Evolutionary conservation across 1,140 invertebrate genomes (phyloP).

Genomic region (Psix sp.): DNA sequence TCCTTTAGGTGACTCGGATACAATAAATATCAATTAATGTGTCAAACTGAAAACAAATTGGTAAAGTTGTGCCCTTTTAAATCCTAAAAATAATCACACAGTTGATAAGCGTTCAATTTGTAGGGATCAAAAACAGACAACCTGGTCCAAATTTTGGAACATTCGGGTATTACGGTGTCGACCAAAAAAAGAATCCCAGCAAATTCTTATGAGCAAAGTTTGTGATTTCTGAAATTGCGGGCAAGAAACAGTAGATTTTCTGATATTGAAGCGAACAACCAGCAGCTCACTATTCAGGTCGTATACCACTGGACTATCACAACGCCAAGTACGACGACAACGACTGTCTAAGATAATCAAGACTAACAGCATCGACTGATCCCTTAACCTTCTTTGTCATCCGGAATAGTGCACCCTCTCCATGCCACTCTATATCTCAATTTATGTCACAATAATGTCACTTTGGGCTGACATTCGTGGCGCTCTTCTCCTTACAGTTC

Average conservation of each 20-base stretch:
- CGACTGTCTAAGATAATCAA: constrained; percentile 74
- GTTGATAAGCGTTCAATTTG: no score
- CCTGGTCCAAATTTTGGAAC: no score
- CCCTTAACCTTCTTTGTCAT: constrained; percentile 71
- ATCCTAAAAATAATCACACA: no score
- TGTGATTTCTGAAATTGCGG: constrained; percentile 35
- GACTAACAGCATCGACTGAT: constrained; percentile 75
- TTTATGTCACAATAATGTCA: constrained; percentile 76
- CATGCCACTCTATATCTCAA: constrained; percentile 72
- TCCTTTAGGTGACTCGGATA: no score
- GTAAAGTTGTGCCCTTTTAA: no score
- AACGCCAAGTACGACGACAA: constrained; percentile 42
- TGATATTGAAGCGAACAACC: constrained; percentile 33
- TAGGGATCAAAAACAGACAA: no score
- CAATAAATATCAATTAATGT: no score
- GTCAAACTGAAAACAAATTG: no score
- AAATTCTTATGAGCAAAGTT: constrained; percentile 52
- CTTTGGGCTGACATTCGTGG: constrained; percentile 63
- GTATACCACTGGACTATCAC: constrained; percentile 61
- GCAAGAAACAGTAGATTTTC: constrained; percentile 67
- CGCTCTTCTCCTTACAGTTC: constrained; percentile 40
- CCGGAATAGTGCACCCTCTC: constrained; percentile 52
- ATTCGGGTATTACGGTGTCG: no score
- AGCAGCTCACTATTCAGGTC: constrained; percentile 51
- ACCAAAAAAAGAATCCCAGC: constrained; percentile 51